phyloP scores from a whole-genome alignment of 2,888 invertebrate genomes.

The Lysandra coridon region DNA sequence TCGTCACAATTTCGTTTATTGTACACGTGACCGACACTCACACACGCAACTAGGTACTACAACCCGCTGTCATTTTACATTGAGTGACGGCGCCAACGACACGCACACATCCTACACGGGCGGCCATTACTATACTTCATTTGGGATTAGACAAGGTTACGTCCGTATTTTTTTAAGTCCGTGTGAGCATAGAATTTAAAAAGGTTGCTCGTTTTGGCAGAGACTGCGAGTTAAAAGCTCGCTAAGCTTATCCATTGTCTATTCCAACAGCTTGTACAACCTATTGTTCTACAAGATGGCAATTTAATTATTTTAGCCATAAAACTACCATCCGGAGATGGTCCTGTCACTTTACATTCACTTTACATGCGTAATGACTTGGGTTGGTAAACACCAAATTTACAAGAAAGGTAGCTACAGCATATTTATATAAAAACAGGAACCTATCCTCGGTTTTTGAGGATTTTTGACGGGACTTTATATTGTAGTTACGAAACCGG shows the following conservation, averaged over 20 bases:
- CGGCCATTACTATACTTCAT: no score
- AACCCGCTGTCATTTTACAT: no score
- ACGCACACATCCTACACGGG: no score
- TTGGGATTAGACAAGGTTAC: no score
- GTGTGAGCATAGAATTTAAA: neutral
- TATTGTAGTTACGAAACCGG: no score
- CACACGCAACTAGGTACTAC: no score
- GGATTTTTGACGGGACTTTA: no score
- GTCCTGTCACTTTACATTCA: neutral
- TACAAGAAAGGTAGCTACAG: neutral
- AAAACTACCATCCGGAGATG: neutral
- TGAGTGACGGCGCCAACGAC: no score
- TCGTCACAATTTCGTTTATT: no score
- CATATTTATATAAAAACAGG: neutral
- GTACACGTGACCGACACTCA: no score
- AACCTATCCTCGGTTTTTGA: neutral
- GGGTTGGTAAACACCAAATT: neutral
- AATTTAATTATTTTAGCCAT: neutral
- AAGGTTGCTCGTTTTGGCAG: neutral
- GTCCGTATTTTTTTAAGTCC: no score
- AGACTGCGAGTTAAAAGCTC: neutral
- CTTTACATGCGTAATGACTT: conserved; percentile 3
- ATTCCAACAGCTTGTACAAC: neutral
- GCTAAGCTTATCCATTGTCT: neutral
- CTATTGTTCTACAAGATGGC: conserved; percentile 7